Evolutionary conservation across 2,113 vertebrate genomes (phyloP).

Genomic region (Aegithalos caudatus): DNA sequence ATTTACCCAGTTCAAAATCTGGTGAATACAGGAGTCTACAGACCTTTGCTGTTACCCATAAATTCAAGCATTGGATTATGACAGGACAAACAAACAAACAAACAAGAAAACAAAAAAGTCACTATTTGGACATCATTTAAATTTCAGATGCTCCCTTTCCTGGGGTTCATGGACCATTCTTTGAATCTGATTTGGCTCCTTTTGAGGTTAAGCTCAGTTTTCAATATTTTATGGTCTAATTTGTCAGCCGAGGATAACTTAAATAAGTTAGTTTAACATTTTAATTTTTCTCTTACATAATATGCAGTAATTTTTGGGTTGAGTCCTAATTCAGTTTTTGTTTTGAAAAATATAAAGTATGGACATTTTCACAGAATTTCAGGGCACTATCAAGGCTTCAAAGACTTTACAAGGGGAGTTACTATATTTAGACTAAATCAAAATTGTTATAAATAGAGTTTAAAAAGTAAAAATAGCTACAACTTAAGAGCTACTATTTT

Average conservation of each 20-base stretch:
- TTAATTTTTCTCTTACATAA: background rate
- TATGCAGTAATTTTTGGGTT: background rate
- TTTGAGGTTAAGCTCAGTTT: background rate
- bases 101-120: background rate
- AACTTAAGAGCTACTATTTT: accelerated
- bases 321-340: background rate
- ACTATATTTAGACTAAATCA: background rate
- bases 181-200: background rate
- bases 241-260: background rate
- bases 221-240: background rate
- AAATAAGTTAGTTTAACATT: background rate
- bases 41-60: background rate
- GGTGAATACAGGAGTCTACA: background rate
- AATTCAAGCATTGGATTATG: background rate
- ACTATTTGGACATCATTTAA: background rate
- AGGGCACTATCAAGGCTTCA: background rate
- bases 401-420: background rate
- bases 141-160: background rate
- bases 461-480: background rate
- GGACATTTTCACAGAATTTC: background rate
- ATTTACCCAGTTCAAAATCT: background rate
- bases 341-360: background rate
- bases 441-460: background rate
- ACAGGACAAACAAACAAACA: background rate
- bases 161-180: background rate